These are phyloP conservation scores for Lordiphosa stackelbergi DNA, from an alignment of 1,140 invertebrate species.

Conservation along the genomic window DNA sequence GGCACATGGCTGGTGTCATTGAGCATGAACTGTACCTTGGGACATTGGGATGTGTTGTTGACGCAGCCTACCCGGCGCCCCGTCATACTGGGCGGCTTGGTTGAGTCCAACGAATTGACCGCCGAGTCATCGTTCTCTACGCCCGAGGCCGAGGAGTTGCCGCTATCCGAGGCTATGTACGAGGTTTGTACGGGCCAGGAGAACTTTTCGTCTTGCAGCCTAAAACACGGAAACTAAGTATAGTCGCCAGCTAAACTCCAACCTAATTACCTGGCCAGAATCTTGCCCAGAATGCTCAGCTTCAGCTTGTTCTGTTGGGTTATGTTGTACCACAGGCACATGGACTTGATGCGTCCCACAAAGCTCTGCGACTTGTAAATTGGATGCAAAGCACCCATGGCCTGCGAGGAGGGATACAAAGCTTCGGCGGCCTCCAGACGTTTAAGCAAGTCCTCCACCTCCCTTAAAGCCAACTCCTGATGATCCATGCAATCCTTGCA, in stretches of 20 bases:
- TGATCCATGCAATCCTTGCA: constrained; percentile 84
- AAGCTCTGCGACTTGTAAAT: constrained; percentile 84
- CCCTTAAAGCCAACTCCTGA: constrained; percentile 84
- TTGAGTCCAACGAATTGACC: constrained; percentile 70
- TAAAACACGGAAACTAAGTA: constrained; percentile 4
- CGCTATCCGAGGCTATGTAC: constrained; percentile 59
- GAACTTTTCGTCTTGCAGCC: constrained; percentile 74
- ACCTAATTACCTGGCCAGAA: constrained; percentile 80
- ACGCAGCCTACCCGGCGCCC: constrained; percentile 19
- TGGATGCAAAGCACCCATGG: constrained; percentile 85
- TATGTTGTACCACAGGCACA: constrained; percentile 94
- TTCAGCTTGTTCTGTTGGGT: constrained; percentile 89
- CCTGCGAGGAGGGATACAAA: constrained; percentile 90
- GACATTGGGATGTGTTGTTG: constrained; percentile 37
- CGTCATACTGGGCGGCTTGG: constrained; percentile 50
- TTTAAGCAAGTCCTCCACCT: constrained; percentile 84
- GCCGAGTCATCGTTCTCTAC: constrained; percentile 72
- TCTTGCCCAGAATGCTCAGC: constrained; percentile 86
- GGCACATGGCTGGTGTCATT: constrained; percentile 65
- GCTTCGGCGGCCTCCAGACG: constrained; percentile 87
- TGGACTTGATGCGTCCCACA: constrained; percentile 84
- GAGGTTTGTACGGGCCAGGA: constrained; percentile 74
- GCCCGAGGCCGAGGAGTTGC: constrained; percentile 65
- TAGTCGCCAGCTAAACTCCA: background rate
- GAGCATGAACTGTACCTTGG: constrained; percentile 66